Evolutionary conservation across 2,888 invertebrate genomes (phyloP).

Genomic region (Acleris laterana): DNA sequence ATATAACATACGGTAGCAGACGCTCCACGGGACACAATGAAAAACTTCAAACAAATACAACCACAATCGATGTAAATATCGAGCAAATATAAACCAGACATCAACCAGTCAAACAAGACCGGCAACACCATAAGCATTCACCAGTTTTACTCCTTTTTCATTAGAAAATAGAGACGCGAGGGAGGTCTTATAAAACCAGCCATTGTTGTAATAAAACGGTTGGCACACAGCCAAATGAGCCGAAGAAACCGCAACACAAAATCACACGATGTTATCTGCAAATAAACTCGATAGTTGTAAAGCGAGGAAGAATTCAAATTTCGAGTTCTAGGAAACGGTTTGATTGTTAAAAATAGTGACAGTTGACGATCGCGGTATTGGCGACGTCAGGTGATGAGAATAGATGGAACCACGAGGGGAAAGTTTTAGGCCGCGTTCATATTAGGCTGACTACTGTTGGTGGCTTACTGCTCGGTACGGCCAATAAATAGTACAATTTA

Average conservation of each 20-base stretch:
- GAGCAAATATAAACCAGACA: slow-evolving; percentile 18
- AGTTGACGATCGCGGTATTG: slow-evolving; percentile 37
- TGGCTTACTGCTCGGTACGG: neutral
- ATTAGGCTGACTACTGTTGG: neutral
- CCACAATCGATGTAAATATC: slow-evolving; percentile 7
- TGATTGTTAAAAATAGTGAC: slow-evolving; percentile 47
- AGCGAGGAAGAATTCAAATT: slow-evolving; percentile 47
- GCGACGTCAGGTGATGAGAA: slow-evolving; percentile 35
- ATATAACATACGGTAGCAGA: neutral
- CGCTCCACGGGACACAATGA: neutral
- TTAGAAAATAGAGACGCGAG: slow-evolving; percentile 40
- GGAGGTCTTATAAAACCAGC: slow-evolving; percentile 44
- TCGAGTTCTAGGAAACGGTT: slow-evolving; percentile 50
- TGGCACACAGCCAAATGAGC: slow-evolving; percentile 50
- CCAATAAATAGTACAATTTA: no score
- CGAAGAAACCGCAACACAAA: slow-evolving; percentile 46
- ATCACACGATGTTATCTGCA: slow-evolving; percentile 43
- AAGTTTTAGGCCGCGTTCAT: no score
- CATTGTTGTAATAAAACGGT: slow-evolving; percentile 45
- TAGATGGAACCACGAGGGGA: slow-evolving; percentile 24
- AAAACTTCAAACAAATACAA: slow-evolving; percentile 1
- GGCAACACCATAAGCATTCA: slow-evolving; percentile 39
- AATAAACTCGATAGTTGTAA: slow-evolving; percentile 37
- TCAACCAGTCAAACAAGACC: slow-evolving; percentile 42
- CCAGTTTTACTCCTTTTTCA: slow-evolving; percentile 34